A percentile compares a stretch with the other conserved stretches of the same genome.
These are phyloP conservation scores for Bufotes viridis DNA, from an alignment of 2,797 vertebrate species.

Conservation along the genomic window DNA sequence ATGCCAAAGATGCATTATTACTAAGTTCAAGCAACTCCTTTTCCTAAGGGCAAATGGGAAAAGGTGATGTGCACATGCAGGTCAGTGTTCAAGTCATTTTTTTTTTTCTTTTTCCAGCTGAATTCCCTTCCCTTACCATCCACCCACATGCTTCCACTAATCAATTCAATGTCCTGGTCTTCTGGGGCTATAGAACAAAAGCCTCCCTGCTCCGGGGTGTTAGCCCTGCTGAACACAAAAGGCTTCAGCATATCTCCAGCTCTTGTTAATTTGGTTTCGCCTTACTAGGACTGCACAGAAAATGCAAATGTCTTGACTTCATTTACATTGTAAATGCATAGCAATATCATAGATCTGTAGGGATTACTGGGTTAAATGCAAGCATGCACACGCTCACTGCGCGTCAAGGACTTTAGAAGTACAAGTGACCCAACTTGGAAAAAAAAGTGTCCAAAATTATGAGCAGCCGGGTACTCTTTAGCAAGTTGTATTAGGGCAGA, in stretches of 20 bases:
- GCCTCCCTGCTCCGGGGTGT: slow-evolving; percentile 31
- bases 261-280: neutral
- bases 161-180: slow-evolving; percentile 44
- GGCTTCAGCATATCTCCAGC: neutral
- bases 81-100: slow-evolving; percentile 33
- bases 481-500: too few relatives aligned
- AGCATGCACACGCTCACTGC: too few relatives aligned
- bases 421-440: too few relatives aligned
- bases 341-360: neutral
- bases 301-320: neutral
- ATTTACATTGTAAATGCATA: neutral
- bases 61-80: slow-evolving; percentile 38
- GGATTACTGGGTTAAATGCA: too few relatives aligned
- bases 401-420: neutral
- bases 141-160: slow-evolving; percentile 55
- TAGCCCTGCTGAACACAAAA: slow-evolving; percentile 16
- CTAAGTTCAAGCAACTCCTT: slow-evolving; percentile 57
- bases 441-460: too few relatives aligned
- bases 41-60: slow-evolving; percentile 28
- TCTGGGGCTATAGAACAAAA: slow-evolving; percentile 47
- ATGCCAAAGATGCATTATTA: slow-evolving; percentile 57
- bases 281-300: neutral
- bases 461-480: too few relatives aligned
- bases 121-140: slow-evolving; percentile 44
- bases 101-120: slow-evolving; percentile 44